Evolutionary conservation across 2,888 invertebrate species (phyloP), one percentile per base, ranked within the genome.

Genomic region (Spialia ferax): DNA sequence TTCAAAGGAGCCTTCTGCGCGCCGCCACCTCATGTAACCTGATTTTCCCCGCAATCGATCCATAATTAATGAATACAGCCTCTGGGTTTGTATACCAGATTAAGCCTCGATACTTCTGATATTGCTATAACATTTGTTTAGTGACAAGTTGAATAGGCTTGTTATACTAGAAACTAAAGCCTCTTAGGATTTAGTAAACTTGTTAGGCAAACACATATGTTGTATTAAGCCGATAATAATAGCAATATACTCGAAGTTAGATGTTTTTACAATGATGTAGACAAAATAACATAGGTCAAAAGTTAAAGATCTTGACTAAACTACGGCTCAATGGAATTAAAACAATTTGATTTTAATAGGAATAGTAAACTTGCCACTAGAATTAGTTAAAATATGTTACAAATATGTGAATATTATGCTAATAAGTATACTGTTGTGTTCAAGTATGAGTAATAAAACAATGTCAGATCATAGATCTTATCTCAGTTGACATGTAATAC

Each of bases 1-100:
- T 62, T 62, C 52, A 54, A 52, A 50, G 35, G 52, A 20, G 5
- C 52, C 54, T 38, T 26, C 38, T 54, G 26, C 15, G 52, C 23
- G 15, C 13, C 52, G 15, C 32, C 50, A 50, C 62, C 62, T 20
- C 32, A 32, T 54, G 23, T 62, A 62, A 62, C 62, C 62, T 52
- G 52, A 50, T 62, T 52, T 61, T 62, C 35, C 35, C 35, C 22
- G 35, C 52, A 52, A 52, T 62, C 62, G 35, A 62, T 62, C 32
- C 52, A 52, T 62, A 35, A 29, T 35, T 62, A 29, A 50, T 62
- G 50, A 52, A 62, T 35, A 50, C 22, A 35, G 52, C 50, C 62
- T 52, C 52, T 4, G 35, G 52, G 22, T 32, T 50, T 22, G 15
- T 32, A 61, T 11, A 20, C 18, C 50, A 10, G 61, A 29, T 61